A percentile compares a stretch with the other conserved stretches of the same genome.
These are phyloP conservation scores for Haliclona indistincta DNA, from an alignment of 37 sponge, comb jelly and placozoan genomes.

Conservation along the genomic window DNA sequence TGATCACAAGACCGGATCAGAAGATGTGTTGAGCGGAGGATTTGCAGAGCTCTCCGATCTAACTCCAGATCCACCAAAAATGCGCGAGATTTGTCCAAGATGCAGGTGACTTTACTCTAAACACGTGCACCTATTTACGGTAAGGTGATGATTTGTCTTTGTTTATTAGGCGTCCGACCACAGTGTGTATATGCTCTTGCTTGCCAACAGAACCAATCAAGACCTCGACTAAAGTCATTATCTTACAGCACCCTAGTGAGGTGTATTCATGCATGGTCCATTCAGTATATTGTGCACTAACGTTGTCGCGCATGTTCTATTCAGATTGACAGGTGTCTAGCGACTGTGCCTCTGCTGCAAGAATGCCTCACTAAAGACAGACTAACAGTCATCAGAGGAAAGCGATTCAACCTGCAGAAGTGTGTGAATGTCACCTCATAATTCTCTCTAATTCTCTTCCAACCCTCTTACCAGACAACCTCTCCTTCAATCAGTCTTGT, in stretches of 20 bases:
- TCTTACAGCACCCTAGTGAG: conserved; percentile 85
- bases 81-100: conserved; percentile 39
- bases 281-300: conserved; percentile 1
- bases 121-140: neutral
- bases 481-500: conserved; percentile 34
- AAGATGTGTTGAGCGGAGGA: neutral
- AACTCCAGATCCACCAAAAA: conserved; percentile 7
- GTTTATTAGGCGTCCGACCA: conserved; percentile 56
- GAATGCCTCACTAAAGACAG: conserved; percentile 51
- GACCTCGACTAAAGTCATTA: conserved; percentile 53
- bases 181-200: conserved; percentile 78
- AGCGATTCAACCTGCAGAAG: conserved; percentile 54
- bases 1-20: no score
- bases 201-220: conserved; percentile 58
- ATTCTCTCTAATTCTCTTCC: neutral
- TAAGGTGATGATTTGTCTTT: neutral
- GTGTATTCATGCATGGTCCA: conserved; percentile 17
- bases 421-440: conserved; percentile 18
- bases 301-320: neutral
- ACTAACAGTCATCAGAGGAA: conserved; percentile 51
- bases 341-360: conserved; percentile 75
- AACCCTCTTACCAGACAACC: conserved; percentile 19
- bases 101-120: conserved; percentile 24
- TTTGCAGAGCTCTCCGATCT: conserved; percentile 25
- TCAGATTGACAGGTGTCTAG: conserved; percentile 54